Evolutionary conservation across 2,888 invertebrate species (phyloP).

Genomic region (Thumatha senex): DNA sequence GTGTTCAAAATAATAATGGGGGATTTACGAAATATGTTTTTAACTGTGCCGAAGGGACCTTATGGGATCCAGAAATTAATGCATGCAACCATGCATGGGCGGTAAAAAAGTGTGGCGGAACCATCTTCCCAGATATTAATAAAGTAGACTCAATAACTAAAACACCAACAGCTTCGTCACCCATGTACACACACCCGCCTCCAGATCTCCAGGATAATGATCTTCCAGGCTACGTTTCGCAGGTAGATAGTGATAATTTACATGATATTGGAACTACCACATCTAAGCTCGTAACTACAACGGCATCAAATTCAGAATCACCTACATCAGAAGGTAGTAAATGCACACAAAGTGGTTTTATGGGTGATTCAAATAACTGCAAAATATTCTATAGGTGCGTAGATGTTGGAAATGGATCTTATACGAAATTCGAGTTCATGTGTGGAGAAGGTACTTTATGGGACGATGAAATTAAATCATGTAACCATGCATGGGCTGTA

Average conservation of each 20-base stretch:
- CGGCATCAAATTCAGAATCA: conserved; percentile 7
- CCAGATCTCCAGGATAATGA: conserved; percentile 2
- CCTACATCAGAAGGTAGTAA: conserved; percentile 7
- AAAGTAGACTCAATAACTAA: conserved; percentile 27
- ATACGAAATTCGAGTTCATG: conserved; percentile 79
- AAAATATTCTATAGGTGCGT: conserved; percentile 88
- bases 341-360: conserved; percentile 81
- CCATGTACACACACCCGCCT: conserved; percentile 11
- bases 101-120: conserved; percentile 59
- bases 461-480: conserved; percentile 81
- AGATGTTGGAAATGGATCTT: conserved; percentile 69
- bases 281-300: conserved; percentile 4
- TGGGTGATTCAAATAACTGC: conserved; percentile 81
- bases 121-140: conserved; percentile 12
- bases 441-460: conserved; percentile 85
- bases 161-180: conserved; percentile 10
- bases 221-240: conserved; percentile 1
- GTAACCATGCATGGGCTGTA: conserved; percentile 81
- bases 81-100: conserved; percentile 84
- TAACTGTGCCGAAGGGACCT: conserved; percentile 86
- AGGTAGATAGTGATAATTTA: neutral
- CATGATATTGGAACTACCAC: conserved; percentile 1
- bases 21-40: conserved; percentile 85
- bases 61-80: conserved; percentile 82
- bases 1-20: conserved; percentile 85